A percentile compares a stretch with the other conserved stretches of the same genome.
Conservation (phyloP, 1,140 invertebrate genomes). For the Drosophila pruinosa region DNA sequence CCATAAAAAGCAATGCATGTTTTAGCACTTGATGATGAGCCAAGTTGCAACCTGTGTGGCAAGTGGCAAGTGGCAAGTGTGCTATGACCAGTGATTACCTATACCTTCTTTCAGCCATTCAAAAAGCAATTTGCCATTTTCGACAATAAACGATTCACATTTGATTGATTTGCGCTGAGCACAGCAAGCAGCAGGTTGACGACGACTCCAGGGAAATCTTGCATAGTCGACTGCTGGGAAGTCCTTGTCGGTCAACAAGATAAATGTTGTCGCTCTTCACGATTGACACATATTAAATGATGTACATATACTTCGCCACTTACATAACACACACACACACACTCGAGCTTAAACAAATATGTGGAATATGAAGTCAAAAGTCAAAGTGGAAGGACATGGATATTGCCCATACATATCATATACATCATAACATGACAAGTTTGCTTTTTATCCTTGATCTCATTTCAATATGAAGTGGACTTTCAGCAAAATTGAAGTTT, state of each 20-base stretch:
- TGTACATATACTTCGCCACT: not conserved
- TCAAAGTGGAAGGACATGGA: not conserved
- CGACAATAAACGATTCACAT: slow-evolving; percentile 66
- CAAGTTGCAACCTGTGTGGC: slow-evolving; percentile 51
- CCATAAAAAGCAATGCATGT: slow-evolving; percentile 68
- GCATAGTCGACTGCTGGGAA: not conserved
- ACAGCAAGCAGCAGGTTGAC: slow-evolving; percentile 10
- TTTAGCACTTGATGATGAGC: slow-evolving; percentile 70
- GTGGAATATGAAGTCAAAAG: slow-evolving; percentile 13
- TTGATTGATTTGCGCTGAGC: slow-evolving; percentile 70
- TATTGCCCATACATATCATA: slow-evolving; percentile 6
- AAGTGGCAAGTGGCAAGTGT: slow-evolving; percentile 30
- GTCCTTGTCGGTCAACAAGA: slow-evolving; percentile 17
- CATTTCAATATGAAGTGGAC: not conserved
- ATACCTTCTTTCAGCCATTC: slow-evolving; percentile 25
- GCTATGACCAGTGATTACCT: slow-evolving; percentile 32
- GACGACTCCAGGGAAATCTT: slow-evolving; percentile 35
- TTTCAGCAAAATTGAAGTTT: not conserved
- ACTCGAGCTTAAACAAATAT: slow-evolving; percentile 23
- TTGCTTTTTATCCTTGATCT: not conserved
- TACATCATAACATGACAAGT: not conserved
- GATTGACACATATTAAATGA: slow-evolving; percentile 30
- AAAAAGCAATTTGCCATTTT: slow-evolving; percentile 72
- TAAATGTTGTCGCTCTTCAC: slow-evolving; percentile 21
- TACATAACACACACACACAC: not conserved